Base-by-base conservation (phyloP, 1,140 invertebrate genomes). In the Cydia fagiglandana region DNA sequence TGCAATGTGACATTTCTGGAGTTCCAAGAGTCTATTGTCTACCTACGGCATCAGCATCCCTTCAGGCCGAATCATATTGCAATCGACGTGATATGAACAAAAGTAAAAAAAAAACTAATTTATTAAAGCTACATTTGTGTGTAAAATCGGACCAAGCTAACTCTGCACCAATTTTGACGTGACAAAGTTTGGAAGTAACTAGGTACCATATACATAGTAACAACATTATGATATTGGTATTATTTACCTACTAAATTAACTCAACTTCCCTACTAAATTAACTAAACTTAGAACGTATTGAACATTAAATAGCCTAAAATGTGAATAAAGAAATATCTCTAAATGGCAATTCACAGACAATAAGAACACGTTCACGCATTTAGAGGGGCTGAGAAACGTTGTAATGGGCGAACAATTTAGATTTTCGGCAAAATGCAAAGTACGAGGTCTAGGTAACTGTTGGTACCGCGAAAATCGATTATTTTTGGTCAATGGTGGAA, bases 391-490 rank as follows among this genome's bases (percentile, higher is more conserved):
- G 28, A 15, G 28, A 17, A 12, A 4, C 66, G 64, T 15, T 38
- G 34, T 10, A 70, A 70, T 38, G 66, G 66, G 66, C 66, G 66
- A 70, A 12, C 66, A 45, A 70, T 70, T 70, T 70, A 70, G 66
- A n/a, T 38, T 41, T 38, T 38, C 34, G 15, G 24, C 12, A 12
- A n/a, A 34, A 68, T 34, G 64, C 30, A 38, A 68, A 68, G 13
- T 56, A 56, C 15, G n/a, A 56, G 53, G 17, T 61, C 20, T 61
- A 24, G 24, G 24, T 24, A 61, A 24, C 56, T 61, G 56, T 61
- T n/a, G 12, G 20, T 2, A 24, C 56, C 56, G 56, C 56, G 17
- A 24, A 61, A 61, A 24, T 61, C 2, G 56, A 61, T 24, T 61
- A 20, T 61, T 61, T 24, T 24, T 61, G 2, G 15, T 1, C 20